Conservation (phyloP, 2,888 invertebrate species). For the Synanthedon formicaeformis region DNA sequence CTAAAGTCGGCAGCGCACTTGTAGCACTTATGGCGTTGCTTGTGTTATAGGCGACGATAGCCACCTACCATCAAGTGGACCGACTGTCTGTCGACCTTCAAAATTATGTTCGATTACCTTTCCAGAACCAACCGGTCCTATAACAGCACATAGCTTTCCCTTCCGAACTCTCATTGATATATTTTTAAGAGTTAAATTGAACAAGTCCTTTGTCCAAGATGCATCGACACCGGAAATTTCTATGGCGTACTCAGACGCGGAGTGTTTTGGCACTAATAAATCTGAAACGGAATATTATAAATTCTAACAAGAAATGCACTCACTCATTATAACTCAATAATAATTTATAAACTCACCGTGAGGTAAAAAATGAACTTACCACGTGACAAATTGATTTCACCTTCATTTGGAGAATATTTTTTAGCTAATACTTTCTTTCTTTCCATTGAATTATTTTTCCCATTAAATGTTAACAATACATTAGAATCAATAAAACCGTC, state of each 20-base stretch:
- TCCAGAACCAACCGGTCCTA: conserved; percentile 91
- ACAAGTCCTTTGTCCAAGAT: conserved; percentile 41
- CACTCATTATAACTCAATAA: not conserved
- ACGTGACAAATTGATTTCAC: too few species aligned
- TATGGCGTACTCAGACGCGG: conserved; percentile 28
- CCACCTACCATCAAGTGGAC: too few species aligned
- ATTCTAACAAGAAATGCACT: not conserved
- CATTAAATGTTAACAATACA: not conserved
- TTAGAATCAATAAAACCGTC: not conserved
- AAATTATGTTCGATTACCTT: conserved; percentile 68
- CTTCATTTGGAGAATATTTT: too few species aligned
- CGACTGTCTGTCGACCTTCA: too few species aligned
- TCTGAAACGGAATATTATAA: conserved; percentile 2
- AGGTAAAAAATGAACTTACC: too few species aligned
- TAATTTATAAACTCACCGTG: too few species aligned
- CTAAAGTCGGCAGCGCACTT: too few species aligned
- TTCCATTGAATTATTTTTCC: not conserved
- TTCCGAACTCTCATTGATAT: conserved; percentile 69
- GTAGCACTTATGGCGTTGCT: too few species aligned
- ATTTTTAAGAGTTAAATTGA: conserved; percentile 61
- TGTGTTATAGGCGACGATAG: too few species aligned
- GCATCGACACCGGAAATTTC: conserved; percentile 40
- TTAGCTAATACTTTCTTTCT: too few species aligned
- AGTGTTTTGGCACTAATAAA: conserved; percentile 6
- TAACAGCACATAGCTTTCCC: conserved; percentile 79